Evolutionary conservation across 2,797 vertebrate genomes (phyloP), one percentile per base, ranked within the genome.

Genomic region (Tachyglossus aculeatus): DNA sequence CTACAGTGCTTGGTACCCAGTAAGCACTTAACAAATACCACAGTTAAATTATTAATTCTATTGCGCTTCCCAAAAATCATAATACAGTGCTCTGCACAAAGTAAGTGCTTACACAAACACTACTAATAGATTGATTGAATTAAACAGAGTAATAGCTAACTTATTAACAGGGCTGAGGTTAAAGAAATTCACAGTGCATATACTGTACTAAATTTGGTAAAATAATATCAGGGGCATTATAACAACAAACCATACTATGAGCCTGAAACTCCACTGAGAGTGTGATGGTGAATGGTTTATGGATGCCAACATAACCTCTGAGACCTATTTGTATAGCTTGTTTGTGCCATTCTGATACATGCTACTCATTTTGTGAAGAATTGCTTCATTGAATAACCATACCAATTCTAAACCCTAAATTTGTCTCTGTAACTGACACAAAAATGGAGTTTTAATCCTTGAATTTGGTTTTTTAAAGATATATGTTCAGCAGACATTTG

Each of bases 231-330:
- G n/a, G 77, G 84, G 40, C 52, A 83, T 83, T 86, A 85, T 74
- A 82, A 80, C 70, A 57, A 80, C 78, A 76, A 87, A 85, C 61
- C 80, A 75, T 77, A 70, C 85, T 91, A 90, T 85, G 83, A 87
- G 72, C 72, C 70, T 76, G 57, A 34, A 78, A 60, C 78, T 87
- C 61, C 78, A 83, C 19, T 3, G 33, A 84, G 32, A 77, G 15
- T 60, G 63, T 71, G 71, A 76, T 78, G 66, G 79, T 81, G 76
- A 36, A 70, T 86, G 73, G 77, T 67, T 83, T 80, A 86, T 90
- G 85, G 83, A 61, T 88, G 85, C 84, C 82, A 88, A 81, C 59
- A 80, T 71, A 80, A 78, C 69, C 63, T 47, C 22, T 9, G 43
- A 83, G 58, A 63, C 73, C 78, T 90, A 89, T 89, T 88, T 87